Evolutionary conservation across 2,888 invertebrate genomes (phyloP).

Genomic region (Ephialtes manifestator): DNA sequence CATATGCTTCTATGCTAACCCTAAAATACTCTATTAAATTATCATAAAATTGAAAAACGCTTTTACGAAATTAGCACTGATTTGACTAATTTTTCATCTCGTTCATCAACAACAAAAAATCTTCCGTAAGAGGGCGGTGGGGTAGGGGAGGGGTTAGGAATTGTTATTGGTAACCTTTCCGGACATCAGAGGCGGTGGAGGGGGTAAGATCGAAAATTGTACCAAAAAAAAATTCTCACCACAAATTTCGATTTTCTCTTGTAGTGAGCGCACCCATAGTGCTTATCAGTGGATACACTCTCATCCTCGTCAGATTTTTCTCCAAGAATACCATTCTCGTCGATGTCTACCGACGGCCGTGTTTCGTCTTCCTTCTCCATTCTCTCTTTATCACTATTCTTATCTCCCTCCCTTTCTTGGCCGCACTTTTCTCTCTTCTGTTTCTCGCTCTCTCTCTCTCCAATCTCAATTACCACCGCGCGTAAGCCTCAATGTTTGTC

Average conservation of each 20-base stretch:
- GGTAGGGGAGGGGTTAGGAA: too few relatives aligned
- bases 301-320: slow-evolving; percentile 70
- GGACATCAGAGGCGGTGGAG: too few relatives aligned
- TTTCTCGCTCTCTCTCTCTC: slow-evolving; percentile 35
- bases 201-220: too few relatives aligned
- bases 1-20: too few relatives aligned
- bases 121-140: too few relatives aligned
- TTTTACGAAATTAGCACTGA: too few relatives aligned
- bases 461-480: slow-evolving; percentile 59
- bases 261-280: slow-evolving; percentile 92
- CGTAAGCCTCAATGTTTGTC: slow-evolving; percentile 60
- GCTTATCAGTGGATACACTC: slow-evolving; percentile 74
- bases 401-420: slow-evolving; percentile 44
- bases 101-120: too few relatives aligned
- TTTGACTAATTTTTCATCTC: too few relatives aligned
- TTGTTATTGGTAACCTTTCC: too few relatives aligned
- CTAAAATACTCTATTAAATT: too few relatives aligned
- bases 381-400: slow-evolving; percentile 28
- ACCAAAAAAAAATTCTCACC: slow-evolving; percentile 87
- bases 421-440: slow-evolving; percentile 16
- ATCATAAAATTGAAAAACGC: too few relatives aligned
- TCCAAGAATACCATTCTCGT: slow-evolving; percentile 64
- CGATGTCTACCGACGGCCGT: slow-evolving; percentile 66
- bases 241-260: slow-evolving; percentile 95
- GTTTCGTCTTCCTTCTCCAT: slow-evolving; percentile 74